Percentiles rank a stretch among this genome's conserved stretches.
Conservation (phyloP, 2,797 vertebrate species). For the Neosalanx taihuensis region DNA sequence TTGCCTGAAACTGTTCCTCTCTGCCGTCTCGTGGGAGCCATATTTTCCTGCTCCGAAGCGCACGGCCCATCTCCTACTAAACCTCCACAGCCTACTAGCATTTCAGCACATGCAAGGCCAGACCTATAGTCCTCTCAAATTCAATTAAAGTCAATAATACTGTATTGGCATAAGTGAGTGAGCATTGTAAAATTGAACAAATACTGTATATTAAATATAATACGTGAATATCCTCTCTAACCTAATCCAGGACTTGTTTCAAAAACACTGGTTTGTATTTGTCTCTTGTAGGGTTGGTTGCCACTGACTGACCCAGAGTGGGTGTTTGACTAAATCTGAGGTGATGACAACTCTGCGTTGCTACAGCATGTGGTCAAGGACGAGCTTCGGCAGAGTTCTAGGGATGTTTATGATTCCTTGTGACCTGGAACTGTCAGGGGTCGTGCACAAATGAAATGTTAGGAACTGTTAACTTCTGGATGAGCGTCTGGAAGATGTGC, state of each 20-base stretch:
- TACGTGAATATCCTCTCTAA: no score
- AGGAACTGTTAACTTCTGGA: slow-evolving; percentile 31
- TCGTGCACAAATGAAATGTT: slow-evolving; percentile 30
- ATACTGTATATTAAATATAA: no score
- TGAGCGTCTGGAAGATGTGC: background rate
- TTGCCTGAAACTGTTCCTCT: slow-evolving; percentile 39
- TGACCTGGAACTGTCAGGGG: slow-evolving; percentile 47
- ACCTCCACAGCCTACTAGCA: background rate
- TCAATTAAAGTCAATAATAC: no score
- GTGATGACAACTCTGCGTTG: slow-evolving; percentile 17
- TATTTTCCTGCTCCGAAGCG: slow-evolving; percentile 26
- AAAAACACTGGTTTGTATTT: background rate
- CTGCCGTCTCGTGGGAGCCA: slow-evolving; percentile 39
- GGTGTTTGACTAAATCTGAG: background rate
- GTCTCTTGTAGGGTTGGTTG: background rate
- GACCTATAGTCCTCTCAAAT: no score
- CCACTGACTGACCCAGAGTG: background rate
- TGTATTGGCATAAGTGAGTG: no score
- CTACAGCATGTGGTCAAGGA: background rate
- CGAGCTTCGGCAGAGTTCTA: slow-evolving; percentile 5
- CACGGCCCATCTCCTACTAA: slow-evolving; percentile 2
- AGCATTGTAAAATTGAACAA: no score
- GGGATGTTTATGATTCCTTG: slow-evolving; percentile 23
- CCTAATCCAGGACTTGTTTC: background rate
- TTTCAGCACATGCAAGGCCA: slow-evolving; percentile 8